These are phyloP conservation scores for Lasaia peninsularis DNA, from an alignment of 1,140 invertebrate genomes.

Conservation along the genomic window DNA sequence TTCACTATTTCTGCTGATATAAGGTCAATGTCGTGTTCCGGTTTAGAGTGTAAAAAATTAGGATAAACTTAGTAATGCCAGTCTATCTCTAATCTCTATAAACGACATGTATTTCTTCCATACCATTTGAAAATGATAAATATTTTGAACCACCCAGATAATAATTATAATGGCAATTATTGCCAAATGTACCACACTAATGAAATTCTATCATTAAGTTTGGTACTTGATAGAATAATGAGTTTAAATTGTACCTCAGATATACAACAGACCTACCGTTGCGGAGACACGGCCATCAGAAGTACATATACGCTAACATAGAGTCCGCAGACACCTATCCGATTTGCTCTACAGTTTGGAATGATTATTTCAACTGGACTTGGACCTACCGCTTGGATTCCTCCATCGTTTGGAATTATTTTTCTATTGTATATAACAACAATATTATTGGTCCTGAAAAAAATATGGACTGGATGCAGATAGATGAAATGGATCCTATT, in stretches of 20 bases:
- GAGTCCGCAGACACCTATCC: slow-evolving; percentile 44
- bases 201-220: too few relatives aligned
- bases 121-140: too few relatives aligned
- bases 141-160: too few relatives aligned
- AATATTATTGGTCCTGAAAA: slow-evolving; percentile 47
- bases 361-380: slow-evolving; percentile 80
- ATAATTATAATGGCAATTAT: too few relatives aligned
- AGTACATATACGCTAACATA: slow-evolving; percentile 45
- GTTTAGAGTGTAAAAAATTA: too few relatives aligned
- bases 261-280: slow-evolving; percentile 27
- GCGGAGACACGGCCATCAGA: slow-evolving; percentile 27
- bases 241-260: background rate
- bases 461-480: slow-evolving; percentile 39
- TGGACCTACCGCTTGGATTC: slow-evolving; percentile 82
- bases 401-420: slow-evolving; percentile 79
- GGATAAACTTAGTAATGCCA: too few relatives aligned
- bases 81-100: too few relatives aligned
- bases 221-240: too few relatives aligned
- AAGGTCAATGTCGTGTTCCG: too few relatives aligned
- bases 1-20: too few relatives aligned
- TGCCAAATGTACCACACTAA: too few relatives aligned
- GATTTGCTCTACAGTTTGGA: slow-evolving; percentile 33
- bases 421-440: slow-evolving; percentile 41
- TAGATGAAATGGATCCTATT: slow-evolving; percentile 41
- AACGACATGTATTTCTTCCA: too few relatives aligned